Evolutionary conservation across 2,113 vertebrate genomes (phyloP).

Genomic region (Toxotes chatareus): DNA sequence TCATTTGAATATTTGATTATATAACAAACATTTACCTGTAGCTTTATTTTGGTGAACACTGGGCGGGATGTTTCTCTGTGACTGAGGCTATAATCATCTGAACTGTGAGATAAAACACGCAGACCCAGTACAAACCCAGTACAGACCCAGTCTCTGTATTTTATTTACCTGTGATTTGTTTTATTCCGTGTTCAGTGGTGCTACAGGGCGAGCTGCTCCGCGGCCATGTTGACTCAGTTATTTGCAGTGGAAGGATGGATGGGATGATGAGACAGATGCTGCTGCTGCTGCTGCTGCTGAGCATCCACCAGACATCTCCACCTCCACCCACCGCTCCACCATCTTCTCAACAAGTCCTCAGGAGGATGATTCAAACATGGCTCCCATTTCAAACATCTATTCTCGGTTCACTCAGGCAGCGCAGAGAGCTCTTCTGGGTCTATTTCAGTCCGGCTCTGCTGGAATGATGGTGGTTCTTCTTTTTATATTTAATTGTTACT

Average conservation of each 20-base stretch:
- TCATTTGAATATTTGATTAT: background rate
- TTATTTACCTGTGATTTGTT: conserved; percentile 35
- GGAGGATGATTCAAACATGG: background rate
- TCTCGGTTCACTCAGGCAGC: too few relatives aligned
- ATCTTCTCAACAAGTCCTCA: conserved; percentile 66
- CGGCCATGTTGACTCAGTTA: conserved; percentile 72
- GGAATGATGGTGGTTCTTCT: background rate
- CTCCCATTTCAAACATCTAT: background rate
- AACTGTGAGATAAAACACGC: background rate
- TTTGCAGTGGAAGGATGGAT: conserved; percentile 39
- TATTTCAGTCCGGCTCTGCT: background rate
- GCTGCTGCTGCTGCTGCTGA: background rate
- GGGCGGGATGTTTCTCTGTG: background rate
- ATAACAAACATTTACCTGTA: conserved; percentile 46
- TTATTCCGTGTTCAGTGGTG: conserved; percentile 19
- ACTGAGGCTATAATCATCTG: too few relatives aligned
- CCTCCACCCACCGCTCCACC: conserved; percentile 16
- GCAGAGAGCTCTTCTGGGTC: background rate
- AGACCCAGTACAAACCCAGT: too few relatives aligned
- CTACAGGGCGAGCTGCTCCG: conserved; percentile 53
- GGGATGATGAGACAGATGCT: conserved; percentile 17
- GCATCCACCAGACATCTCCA: conserved; percentile 51
- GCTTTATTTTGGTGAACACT: background rate
- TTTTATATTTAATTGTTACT: conserved; percentile 16
- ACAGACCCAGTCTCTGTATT: background rate